phyloP scores from a whole-genome alignment of 2,888 invertebrate species.

The Cecidostiba fungosa region DNA sequence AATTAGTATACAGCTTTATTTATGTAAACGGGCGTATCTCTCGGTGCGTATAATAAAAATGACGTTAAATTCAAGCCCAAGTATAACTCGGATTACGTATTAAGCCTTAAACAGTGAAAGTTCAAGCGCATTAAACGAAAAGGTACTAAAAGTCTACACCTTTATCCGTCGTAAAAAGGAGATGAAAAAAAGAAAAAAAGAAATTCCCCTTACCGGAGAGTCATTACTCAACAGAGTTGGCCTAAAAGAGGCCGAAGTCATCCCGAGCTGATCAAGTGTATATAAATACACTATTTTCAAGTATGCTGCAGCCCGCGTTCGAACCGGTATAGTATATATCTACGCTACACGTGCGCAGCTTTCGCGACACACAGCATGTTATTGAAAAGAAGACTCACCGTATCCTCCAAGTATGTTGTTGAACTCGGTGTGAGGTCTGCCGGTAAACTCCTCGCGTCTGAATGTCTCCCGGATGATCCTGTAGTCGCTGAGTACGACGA shows the following conservation, averaged over 20 bases:
- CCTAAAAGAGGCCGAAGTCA: conserved; percentile 10
- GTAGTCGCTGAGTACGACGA: conserved; percentile 93
- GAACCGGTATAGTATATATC: not conserved
- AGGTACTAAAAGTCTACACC: not conserved
- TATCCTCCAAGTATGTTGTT: conserved; percentile 93
- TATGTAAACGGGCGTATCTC: conserved; percentile 17
- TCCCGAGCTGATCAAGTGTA: too few relatives aligned
- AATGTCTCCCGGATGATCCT: conserved; percentile 92
- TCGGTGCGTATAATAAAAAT: conserved; percentile 6
- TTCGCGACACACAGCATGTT: not conserved
- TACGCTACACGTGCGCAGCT: not conserved
- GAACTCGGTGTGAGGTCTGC: conserved; percentile 92
- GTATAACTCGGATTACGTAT: conserved; percentile 48
- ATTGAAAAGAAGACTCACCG: conserved; percentile 87
- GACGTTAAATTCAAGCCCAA: conserved; percentile 6
- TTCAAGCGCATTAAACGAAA: conserved; percentile 26
- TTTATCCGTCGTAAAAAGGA: conserved; percentile 28
- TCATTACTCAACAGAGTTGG: not conserved
- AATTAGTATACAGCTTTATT: not conserved
- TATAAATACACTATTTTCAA: not conserved
- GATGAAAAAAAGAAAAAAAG: not conserved
- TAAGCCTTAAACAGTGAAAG: conserved; percentile 55
- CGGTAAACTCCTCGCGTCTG: conserved; percentile 92
- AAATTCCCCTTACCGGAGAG: not conserved
- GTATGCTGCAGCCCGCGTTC: not conserved